A percentile compares a stretch with the other conserved stretches of the same genome.
These are phyloP conservation scores for Watsonalla binaria DNA, from an alignment of 2,888 invertebrate species.

Conservation along the genomic window DNA sequence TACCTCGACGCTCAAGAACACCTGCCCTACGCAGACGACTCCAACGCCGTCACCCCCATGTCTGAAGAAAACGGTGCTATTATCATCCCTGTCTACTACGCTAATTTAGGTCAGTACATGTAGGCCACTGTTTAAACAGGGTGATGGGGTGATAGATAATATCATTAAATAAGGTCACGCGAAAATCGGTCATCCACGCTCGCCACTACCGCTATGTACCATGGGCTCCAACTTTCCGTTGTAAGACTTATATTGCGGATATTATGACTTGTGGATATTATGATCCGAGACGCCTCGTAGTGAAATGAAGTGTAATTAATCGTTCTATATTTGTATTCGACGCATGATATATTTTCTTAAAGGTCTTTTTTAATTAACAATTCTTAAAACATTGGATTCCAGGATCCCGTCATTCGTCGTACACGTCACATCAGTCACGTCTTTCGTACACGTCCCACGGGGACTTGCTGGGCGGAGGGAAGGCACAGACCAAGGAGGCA, in stretches of 20 bases:
- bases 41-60: constrained; percentile 98
- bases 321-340: too few relatives aligned
- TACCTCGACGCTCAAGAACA: constrained; percentile 97
- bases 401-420: constrained; percentile 95
- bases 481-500: constrained; percentile 91
- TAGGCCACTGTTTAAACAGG: neutral
- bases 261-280: too few relatives aligned
- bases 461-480: constrained; percentile 88
- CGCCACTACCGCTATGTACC: neutral
- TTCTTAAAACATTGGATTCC: constrained; percentile 18
- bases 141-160: neutral
- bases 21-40: constrained; percentile 98
- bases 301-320: too few relatives aligned
- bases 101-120: constrained; percentile 83
- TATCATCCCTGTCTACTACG: constrained; percentile 93
- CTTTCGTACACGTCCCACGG: constrained; percentile 97
- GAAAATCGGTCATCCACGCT: neutral
- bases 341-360: too few relatives aligned
- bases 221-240: too few relatives aligned
- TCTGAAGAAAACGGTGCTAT: constrained; percentile 98
- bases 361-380: neutral
- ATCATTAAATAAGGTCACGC: neutral
- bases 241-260: too few relatives aligned
- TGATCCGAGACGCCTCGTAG: too few relatives aligned
- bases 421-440: constrained; percentile 96